Conservation (phyloP, 2,888 invertebrate genomes). For the Spilarctia lutea region DNA sequence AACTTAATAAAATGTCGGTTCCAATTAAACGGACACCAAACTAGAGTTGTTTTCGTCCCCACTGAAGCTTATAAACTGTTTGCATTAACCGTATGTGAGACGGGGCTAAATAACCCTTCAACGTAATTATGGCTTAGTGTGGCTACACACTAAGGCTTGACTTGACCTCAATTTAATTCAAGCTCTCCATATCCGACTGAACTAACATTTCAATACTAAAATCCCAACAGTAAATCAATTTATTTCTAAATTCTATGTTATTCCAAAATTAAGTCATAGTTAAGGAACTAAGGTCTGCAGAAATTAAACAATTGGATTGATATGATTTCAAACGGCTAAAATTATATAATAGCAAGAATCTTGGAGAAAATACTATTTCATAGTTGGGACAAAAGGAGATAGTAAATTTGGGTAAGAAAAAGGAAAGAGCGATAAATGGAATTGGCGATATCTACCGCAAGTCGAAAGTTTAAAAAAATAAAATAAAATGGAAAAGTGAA, state of each 20-base stretch:
- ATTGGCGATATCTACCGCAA: too few relatives aligned
- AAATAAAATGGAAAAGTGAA: too few relatives aligned
- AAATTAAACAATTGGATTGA: neutral
- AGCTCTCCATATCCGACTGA: neutral
- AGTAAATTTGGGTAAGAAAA: too few relatives aligned
- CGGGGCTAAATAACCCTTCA: neutral
- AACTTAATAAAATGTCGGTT: neutral
- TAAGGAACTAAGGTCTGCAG: neutral
- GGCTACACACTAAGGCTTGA: neutral
- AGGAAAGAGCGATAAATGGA: too few relatives aligned
- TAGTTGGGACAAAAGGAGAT: neutral
- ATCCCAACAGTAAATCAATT: neutral
- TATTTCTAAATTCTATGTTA: neutral
- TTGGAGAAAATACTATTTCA: too few relatives aligned
- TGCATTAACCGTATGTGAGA: neutral
- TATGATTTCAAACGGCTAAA: neutral
- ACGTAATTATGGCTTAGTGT: neutral
- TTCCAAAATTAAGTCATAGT: neutral
- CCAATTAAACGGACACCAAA: neutral
- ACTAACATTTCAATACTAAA: neutral
- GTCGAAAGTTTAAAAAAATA: too few relatives aligned
- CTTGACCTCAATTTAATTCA: neutral
- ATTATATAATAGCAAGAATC: neutral
- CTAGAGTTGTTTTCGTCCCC: neutral
- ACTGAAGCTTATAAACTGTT: neutral